These are phyloP conservation scores for Brachypteracias leptosomus DNA, from an alignment of 2,113 vertebrate genomes.

Conservation along the genomic window DNA sequence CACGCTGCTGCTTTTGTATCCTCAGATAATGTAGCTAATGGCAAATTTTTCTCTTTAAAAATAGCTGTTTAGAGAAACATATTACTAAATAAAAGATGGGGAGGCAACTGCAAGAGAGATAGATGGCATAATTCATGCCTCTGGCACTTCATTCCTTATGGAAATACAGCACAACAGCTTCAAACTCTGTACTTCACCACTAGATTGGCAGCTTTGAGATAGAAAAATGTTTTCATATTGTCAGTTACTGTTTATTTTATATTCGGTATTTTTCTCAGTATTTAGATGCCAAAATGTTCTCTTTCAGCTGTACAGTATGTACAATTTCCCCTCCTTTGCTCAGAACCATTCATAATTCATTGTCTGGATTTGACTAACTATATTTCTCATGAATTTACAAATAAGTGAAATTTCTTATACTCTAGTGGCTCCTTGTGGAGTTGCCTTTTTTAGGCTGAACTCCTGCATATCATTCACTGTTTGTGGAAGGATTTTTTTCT, in stretches of 20 bases:
- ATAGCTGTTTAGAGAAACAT: background rate
- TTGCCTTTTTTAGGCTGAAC: constrained; percentile 46
- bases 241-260: background rate
- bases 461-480: background rate
- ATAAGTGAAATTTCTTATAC: constrained; percentile 68
- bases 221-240: background rate
- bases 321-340: background rate
- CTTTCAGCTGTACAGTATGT: background rate
- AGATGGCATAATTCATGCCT: background rate
- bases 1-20: background rate
- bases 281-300: background rate
- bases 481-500: background rate
- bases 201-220: background rate
- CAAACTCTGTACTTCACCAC: background rate
- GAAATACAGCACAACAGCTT: background rate
- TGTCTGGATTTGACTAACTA: background rate
- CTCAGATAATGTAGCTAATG: background rate
- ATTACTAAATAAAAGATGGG: background rate
- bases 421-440: constrained; percentile 76
- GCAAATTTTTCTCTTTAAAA: background rate
- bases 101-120: background rate
- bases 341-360: constrained; percentile 9
- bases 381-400: constrained; percentile 38
- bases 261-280: background rate
- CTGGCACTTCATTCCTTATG: background rate